Percentiles rank a stretch among this genome's conserved stretches.
Conservation (phyloP, 30 jellyfish, hydroid and myxozoan genomes). For the Catostylus mosaicus region DNA sequence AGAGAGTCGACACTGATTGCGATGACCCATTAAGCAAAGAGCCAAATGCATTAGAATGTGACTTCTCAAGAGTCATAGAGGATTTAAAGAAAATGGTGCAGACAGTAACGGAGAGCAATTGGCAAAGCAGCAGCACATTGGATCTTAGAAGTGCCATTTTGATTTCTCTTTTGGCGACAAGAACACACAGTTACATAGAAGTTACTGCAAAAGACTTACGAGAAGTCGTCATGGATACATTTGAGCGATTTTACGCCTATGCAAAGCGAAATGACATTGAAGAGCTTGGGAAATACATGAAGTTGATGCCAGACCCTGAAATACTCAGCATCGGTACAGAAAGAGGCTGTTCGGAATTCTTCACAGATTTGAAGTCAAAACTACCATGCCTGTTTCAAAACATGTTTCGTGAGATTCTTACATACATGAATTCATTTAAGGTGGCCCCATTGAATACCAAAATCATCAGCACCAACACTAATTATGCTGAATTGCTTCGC, state of each 20-base stretch:
- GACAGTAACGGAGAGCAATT: neutral
- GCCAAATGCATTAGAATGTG: slow-evolving; percentile 17
- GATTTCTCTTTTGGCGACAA: neutral
- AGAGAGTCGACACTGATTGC: neutral
- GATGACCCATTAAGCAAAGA: neutral
- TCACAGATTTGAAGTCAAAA: slow-evolving; percentile 7
- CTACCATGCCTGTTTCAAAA: slow-evolving; percentile 27
- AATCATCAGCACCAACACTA: slow-evolving; percentile 4
- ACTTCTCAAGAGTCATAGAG: neutral
- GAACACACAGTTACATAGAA: neutral
- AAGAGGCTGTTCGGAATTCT: slow-evolving; percentile 21
- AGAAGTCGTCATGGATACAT: neutral
- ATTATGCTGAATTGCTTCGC: slow-evolving; percentile 7
- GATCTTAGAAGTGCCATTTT: neutral
- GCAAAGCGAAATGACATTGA: slow-evolving; percentile 26
- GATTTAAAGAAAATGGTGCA: neutral
- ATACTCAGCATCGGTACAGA: neutral
- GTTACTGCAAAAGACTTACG: neutral
- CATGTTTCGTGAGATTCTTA: slow-evolving; percentile 7
- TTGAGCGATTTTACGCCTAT: slow-evolving; percentile 19
- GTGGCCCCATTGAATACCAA: slow-evolving; percentile 37
- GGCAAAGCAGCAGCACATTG: neutral
- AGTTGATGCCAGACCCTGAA: slow-evolving; percentile 19
- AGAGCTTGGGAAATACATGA: slow-evolving; percentile 4
- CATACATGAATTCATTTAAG: slow-evolving; percentile 5